Base-by-base conservation (phyloP, 2,888 invertebrate species). In the Lepidonotus clava region DNA sequence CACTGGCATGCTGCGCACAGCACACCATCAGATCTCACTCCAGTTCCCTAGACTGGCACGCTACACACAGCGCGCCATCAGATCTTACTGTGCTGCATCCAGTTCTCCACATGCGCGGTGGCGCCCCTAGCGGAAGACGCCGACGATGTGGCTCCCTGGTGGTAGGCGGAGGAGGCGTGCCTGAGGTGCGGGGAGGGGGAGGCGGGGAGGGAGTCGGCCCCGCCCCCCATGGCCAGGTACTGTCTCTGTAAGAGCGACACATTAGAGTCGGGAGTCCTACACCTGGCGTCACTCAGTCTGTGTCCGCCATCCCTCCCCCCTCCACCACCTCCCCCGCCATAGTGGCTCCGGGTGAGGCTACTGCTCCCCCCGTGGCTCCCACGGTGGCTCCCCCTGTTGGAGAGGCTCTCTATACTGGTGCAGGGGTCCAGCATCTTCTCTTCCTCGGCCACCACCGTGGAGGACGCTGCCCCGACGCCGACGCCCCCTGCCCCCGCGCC, bases 341-440 rank as follows among this genome's bases (percentile, higher is more conserved):
- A 56, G n/a, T 56, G 28, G n/a, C n/a, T 21, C 21, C 80, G 46
- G 0, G 46, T 18, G 76, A 36, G 34, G 51, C 46, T 28, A n/a
- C 80, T 41, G 18, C 80, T 46, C 18, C 80, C 80, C 4, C 34
- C 32, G 18, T 21, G 11, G 28, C 80, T 28, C 1, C 80, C 32
- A 28, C 28, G 41, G 80, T 40, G 40, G 46, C 80, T 80, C 14
- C 80, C 80, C 51, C 80, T 24, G 51, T 80, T 80, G 51, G 80
- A 80, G 28, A 80, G 51, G 32, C 46, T 46, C 80, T 80, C 80
- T 80, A 80, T 80, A 24, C 80, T 80, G 41, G 80, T 80, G 41
- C 80, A 80, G 6, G 80, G 80, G 51, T 80, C 80, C 24, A 80
- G 80, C 80, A 80, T 80, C 46, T 80, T 80, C 46, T 80, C 80